These are phyloP conservation scores for Melitaea cinxia DNA, from an alignment of 1,140 invertebrate species.

Conservation along the genomic window DNA sequence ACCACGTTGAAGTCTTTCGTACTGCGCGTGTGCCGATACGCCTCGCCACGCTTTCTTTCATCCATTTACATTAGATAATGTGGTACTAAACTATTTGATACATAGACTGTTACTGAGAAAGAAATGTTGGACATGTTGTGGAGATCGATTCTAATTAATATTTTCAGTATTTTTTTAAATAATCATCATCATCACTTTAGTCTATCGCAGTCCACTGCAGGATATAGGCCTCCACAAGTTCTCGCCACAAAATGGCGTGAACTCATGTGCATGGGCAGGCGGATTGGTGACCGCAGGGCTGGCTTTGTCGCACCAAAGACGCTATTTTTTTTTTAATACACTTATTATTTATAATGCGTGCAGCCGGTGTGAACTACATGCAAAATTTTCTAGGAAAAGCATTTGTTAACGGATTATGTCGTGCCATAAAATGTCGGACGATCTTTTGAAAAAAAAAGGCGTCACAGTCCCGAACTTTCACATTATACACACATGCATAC, in stretches of 20 bases:
- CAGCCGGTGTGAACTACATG: too few relatives aligned
- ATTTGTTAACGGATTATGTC: not conserved
- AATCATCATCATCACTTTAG: too few relatives aligned
- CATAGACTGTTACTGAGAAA: not conserved
- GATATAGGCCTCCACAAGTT: too few relatives aligned
- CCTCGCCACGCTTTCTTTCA: slow-evolving; percentile 25
- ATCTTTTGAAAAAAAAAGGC: not conserved
- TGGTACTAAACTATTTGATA: not conserved
- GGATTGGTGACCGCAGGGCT: too few relatives aligned
- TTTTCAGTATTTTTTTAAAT: too few relatives aligned
- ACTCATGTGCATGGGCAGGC: too few relatives aligned
- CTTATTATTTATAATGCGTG: not conserved
- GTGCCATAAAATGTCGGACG: not conserved
- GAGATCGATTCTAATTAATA: too few relatives aligned
- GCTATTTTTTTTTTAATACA: too few relatives aligned
- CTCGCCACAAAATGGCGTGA: too few relatives aligned
- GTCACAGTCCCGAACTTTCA: slow-evolving; percentile 14
- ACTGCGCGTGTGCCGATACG: slow-evolving; percentile 7
- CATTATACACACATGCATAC: slow-evolving; percentile 25
- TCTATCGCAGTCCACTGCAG: too few relatives aligned
- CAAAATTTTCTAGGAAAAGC: not conserved
- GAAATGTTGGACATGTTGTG: too few relatives aligned
- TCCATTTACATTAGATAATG: slow-evolving; percentile 21
- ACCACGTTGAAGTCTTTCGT: slow-evolving; percentile 39
- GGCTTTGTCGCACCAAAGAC: too few relatives aligned